Evolutionary conservation across 2,888 invertebrate species (phyloP), one percentile per base, ranked within the genome.

Genomic region (Odiellus spinosus): DNA sequence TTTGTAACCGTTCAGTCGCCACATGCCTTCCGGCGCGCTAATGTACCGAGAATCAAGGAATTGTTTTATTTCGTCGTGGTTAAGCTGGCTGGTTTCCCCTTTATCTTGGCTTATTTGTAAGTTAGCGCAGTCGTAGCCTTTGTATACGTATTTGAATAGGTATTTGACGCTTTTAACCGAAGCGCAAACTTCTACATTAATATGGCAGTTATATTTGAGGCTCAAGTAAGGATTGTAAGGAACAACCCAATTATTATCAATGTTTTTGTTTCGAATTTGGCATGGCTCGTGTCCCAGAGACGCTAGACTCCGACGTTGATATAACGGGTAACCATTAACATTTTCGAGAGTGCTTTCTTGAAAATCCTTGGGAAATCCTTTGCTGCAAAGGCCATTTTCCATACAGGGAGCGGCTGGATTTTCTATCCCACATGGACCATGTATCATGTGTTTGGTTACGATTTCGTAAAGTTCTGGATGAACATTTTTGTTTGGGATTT

Each of bases 151-250:
- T 38, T 63, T 61, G 48, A 50, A 59, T 12, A 64, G 19, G 44
- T 63, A 62, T 45, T 60, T 61, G 1, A 60, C 49, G 6, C 48
- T 46, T 15, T 46, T 53, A 3, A 62, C 46, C n/a, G 56, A 50
- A 6, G 50, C 45, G 45, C 56, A 57, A 10, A 54, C 39, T 57
- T 67, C 64, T 2, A 65, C 60, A 55, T 67, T 67, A 34, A 67
- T 63, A 49, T 67, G 66, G 14, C 53, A 53, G 45, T 64, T 55
- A 54, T 56, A 66, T 45, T 57, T 61, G 39, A 52, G 43, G 5
- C 48, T 46, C 15, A 67, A 46, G 44, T 52, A 58, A 2, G 60
- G 59, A 49, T 62, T 64, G 52, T 64, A 64, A 0, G 66, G 65
- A 10, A 66, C 64, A 6, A 65, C 59, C 12, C 12, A 35, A 14